Conservation (phyloP, 2,797 vertebrate genomes). For the Rhabdomys pumilio region DNA sequence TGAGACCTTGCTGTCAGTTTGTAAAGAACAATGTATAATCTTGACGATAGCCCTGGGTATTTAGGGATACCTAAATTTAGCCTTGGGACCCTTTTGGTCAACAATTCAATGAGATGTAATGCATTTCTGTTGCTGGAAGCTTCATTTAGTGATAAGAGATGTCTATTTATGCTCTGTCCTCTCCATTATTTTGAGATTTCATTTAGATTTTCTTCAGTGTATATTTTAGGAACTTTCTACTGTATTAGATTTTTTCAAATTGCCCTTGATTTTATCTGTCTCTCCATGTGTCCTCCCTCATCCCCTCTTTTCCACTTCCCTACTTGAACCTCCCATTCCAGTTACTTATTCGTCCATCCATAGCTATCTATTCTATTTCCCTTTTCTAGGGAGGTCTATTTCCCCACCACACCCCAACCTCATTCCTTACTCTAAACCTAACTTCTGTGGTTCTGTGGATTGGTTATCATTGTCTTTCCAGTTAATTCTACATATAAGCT, state of each 20-base stretch:
- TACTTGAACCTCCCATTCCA: not conserved
- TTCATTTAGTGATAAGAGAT: too few relatives aligned
- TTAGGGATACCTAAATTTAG: too few relatives aligned
- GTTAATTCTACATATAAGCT: not conserved
- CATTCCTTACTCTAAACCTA: not conserved
- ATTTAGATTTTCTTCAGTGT: too few relatives aligned
- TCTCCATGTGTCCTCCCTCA: not conserved
- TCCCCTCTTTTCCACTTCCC: not conserved
- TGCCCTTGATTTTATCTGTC: too few relatives aligned
- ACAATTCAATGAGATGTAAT: too few relatives aligned
- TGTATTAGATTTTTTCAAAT: not conserved
- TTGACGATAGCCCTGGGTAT: not conserved
- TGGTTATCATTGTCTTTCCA: not conserved
- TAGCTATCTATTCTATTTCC: not conserved
- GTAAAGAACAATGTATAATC: not conserved
- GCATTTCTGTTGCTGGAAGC: too few relatives aligned
- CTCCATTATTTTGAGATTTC: too few relatives aligned
- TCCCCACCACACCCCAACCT: too few relatives aligned
- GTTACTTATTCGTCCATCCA: not conserved
- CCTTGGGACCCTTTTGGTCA: too few relatives aligned
- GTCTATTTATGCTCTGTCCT: too few relatives aligned
- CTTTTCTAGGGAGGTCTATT: not conserved
- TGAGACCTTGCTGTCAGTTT: not conserved
- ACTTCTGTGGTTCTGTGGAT: not conserved
- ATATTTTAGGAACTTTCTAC: too few relatives aligned